Conservation (phyloP, 1,140 invertebrate genomes). For the Colletes latitarsis region DNA sequence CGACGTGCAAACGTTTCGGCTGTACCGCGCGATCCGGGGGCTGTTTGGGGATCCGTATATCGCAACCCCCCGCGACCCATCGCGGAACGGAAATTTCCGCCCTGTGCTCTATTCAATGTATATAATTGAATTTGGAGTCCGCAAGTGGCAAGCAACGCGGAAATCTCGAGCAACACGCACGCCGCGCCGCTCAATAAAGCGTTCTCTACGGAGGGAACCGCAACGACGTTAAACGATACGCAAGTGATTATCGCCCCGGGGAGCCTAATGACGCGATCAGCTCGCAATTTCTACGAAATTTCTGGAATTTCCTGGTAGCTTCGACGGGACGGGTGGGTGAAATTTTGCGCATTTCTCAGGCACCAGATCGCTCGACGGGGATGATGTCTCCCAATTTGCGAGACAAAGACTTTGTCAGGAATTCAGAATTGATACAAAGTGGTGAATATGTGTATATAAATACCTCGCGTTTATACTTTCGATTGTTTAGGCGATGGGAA, state of each 20-base stretch:
- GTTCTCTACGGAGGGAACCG: background rate
- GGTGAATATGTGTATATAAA: too few species aligned
- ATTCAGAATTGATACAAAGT: too few species aligned
- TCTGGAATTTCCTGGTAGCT: background rate
- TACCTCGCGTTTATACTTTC: too few species aligned
- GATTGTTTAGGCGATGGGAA: too few species aligned
- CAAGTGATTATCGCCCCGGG: constrained; percentile 19
- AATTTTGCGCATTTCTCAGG: background rate
- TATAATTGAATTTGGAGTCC: constrained; percentile 57
- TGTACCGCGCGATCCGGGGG: constrained; percentile 26
- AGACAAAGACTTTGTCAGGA: too few species aligned
- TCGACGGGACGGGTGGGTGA: background rate
- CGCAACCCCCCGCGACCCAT: background rate
- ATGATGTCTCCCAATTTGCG: background rate
- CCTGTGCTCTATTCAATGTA: constrained; percentile 45
- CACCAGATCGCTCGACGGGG: background rate
- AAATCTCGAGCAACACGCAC: constrained; percentile 47
- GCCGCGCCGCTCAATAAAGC: background rate
- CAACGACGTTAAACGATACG: constrained; percentile 22
- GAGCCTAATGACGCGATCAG: constrained; percentile 22
- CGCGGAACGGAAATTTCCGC: constrained; percentile 31
- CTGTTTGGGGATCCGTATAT: constrained; percentile 34
- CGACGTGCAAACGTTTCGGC: constrained; percentile 27
- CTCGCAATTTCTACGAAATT: constrained; percentile 18
- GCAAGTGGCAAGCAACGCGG: constrained; percentile 43